A percentile compares a stretch with the other conserved stretches of the same genome.
phyloP scores from a whole-genome alignment of 2,113 vertebrate genomes.

The Uropsilus gracilis region DNA sequence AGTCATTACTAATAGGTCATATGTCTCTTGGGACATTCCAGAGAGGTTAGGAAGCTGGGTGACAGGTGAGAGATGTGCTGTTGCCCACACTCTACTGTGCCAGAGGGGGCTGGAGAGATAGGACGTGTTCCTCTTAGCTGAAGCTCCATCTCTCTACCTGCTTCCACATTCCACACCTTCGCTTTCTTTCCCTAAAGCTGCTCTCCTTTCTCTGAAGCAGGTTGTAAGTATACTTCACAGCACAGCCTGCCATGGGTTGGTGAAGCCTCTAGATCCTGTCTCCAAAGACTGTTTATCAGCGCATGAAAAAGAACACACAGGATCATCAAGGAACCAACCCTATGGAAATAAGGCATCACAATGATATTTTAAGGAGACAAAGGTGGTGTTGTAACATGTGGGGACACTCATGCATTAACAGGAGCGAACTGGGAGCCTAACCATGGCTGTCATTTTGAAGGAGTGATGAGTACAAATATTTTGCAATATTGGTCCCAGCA shows the following conservation, averaged over 20 bases:
- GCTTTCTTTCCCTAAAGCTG: rapidly evolving
- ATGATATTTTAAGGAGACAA: not conserved
- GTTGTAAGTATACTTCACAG: not conserved
- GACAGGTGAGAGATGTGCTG: no score
- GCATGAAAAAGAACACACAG: not conserved
- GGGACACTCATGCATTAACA: not conserved
- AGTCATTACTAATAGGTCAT: no score
- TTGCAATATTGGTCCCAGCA: not conserved
- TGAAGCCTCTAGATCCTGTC: not conserved
- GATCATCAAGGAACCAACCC: not conserved
- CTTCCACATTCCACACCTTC: no score
- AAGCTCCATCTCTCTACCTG: no score
- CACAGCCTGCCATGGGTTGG: not conserved
- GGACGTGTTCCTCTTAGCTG: no score
- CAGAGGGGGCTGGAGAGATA: no score
- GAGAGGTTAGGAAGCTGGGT: no score
- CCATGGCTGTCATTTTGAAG: not conserved
- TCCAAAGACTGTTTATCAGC: not conserved
- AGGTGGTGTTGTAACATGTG: rapidly evolving
- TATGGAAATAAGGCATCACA: not conserved
- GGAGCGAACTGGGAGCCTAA: not conserved
- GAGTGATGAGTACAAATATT: not conserved
- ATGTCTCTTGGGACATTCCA: no score
- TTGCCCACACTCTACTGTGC: no score
- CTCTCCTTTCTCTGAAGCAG: not conserved